Conservation (phyloP, 2,888 invertebrate genomes). For the Rotaria socialis region DNA sequence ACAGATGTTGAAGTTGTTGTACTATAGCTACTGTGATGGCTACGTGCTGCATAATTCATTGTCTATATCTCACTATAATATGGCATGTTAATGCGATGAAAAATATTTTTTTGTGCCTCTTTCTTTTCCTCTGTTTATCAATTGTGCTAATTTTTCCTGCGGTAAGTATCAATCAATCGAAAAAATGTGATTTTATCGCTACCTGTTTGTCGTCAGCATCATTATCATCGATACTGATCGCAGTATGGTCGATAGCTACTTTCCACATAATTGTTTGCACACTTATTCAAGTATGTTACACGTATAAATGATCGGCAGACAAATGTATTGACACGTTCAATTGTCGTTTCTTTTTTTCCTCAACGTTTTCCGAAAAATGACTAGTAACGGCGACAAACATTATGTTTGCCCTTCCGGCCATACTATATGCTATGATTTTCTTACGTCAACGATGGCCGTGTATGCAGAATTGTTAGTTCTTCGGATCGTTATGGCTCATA, state of each 20-base stretch:
- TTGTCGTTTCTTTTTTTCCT: not conserved
- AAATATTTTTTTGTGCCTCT: not conserved
- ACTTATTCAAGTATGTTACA: not conserved
- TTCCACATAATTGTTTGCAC: not conserved
- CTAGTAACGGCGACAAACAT: not conserved
- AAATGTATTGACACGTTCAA: not conserved
- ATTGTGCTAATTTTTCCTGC: not conserved
- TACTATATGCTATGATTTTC: not conserved
- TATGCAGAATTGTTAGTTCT: not conserved
- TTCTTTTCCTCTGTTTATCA: not conserved
- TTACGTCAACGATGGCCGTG: not conserved
- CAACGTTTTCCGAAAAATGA: not conserved
- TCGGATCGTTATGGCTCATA: not conserved
- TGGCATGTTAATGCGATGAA: not conserved
- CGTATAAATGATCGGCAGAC: not conserved
- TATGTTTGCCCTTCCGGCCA: not conserved
- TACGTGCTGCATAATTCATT: slow-evolving; percentile 16
- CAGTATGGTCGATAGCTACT: not conserved
- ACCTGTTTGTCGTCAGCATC: not conserved
- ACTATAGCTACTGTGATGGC: not conserved
- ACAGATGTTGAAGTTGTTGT: not conserved
- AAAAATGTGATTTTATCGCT: not conserved
- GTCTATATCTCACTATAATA: not conserved
- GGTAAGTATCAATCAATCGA: not conserved
- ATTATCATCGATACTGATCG: not conserved